Evolutionary conservation across 2,888 invertebrate species (phyloP).

Genomic region (Dermolepida albohirtum): DNA sequence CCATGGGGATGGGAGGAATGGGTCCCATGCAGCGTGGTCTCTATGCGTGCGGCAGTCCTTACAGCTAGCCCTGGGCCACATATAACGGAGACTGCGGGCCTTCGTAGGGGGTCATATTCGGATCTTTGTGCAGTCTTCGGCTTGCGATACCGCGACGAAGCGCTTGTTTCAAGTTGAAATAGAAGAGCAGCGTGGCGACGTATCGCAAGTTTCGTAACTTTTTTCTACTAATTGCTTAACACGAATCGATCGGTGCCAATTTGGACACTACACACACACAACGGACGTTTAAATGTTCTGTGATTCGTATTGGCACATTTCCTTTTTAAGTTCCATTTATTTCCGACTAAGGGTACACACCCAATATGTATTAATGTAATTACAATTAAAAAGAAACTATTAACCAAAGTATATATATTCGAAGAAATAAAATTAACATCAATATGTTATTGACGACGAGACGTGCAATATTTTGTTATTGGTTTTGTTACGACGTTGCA

Average conservation of each 20-base stretch:
- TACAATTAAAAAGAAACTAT: constrained; percentile 8
- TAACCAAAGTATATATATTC: constrained; percentile 23
- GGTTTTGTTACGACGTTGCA: constrained; percentile 36
- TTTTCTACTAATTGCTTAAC: constrained; percentile 15
- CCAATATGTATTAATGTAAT: constrained; percentile 8
- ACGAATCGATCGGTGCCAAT: constrained; percentile 53
- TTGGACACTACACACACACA: constrained; percentile 52
- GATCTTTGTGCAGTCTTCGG: constrained; percentile 64
- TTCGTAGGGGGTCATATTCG: constrained; percentile 60
- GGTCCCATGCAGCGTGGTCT: constrained; percentile 67
- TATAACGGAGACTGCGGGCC: constrained; percentile 68
- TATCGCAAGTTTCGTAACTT: constrained; percentile 54
- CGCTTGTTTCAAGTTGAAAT: constrained; percentile 42
- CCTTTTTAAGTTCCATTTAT: constrained; percentile 27
- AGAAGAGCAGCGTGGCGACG: constrained; percentile 50
- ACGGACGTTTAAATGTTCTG: constrained; percentile 36
- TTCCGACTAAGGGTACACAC: constrained; percentile 10
- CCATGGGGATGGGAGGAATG: constrained; percentile 68
- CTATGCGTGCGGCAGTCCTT: constrained; percentile 67
- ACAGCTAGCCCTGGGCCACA: constrained; percentile 69
- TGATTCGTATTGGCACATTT: constrained; percentile 42
- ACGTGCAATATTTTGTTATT: constrained; percentile 51
- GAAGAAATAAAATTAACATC: background rate
- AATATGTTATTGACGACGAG: constrained; percentile 20
- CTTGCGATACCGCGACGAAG: constrained; percentile 59